A percentile compares a stretch with the other conserved stretches of the same genome.
phyloP scores from a whole-genome alignment of 2,113 vertebrate genomes.

The Brachyhypopomus gauderio region DNA sequence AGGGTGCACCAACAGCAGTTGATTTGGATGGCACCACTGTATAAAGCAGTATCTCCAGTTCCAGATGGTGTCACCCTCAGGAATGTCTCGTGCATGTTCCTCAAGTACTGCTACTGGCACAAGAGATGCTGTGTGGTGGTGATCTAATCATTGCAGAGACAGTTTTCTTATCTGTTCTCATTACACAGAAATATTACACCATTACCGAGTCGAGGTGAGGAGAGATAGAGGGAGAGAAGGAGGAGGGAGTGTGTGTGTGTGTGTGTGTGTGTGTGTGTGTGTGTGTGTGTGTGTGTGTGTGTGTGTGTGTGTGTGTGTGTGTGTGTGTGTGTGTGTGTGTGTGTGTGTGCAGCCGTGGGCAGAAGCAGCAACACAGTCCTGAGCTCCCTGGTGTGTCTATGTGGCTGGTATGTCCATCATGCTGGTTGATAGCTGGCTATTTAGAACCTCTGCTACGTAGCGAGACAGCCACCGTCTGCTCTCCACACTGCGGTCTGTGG shows the following conservation, averaged over 20 bases:
- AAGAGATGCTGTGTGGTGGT: neutral
- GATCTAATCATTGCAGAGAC: conserved; percentile 4
- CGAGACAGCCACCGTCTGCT: neutral
- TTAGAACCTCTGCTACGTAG: neutral
- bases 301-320: neutral
- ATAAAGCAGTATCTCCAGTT: neutral
- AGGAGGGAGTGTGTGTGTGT: neutral
- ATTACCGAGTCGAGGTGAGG: neutral
- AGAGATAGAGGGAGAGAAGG: neutral
- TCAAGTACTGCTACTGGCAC: neutral
- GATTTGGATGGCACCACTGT: neutral
- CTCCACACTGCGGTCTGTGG: neutral
- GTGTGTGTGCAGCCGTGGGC: neutral
- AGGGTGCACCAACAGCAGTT: neutral
- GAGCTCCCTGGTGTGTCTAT: neutral
- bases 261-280: too few species aligned
- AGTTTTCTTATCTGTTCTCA: neutral
- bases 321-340: neutral
- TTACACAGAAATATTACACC: neutral
- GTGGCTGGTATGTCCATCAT: conserved; percentile 6
- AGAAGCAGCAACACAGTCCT: too few species aligned
- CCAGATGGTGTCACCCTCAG: neutral
- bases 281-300: neutral
- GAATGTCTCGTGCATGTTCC: neutral
- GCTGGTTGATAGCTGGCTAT: conserved; percentile 3